Conservation (phyloP, 2,797 vertebrate genomes). For the Orestias chungarensis region DNA sequence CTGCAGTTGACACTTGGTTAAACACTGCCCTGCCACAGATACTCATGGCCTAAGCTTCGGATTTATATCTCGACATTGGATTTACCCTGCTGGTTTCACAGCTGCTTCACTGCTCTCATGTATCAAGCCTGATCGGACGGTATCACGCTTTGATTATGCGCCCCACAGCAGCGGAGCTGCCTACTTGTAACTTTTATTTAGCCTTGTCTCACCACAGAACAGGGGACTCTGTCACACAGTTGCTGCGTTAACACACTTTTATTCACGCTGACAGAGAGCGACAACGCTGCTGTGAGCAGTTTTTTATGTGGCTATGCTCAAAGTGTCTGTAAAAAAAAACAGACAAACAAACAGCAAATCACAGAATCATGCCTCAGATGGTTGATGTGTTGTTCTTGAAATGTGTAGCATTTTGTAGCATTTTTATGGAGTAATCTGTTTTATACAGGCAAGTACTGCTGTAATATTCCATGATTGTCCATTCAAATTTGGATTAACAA, state of each 20-base stretch:
- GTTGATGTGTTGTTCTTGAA: conserved; percentile 1
- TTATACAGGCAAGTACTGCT: neutral
- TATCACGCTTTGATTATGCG: conserved; percentile 15
- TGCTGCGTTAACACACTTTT: conserved; percentile 19
- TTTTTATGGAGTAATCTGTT: neutral
- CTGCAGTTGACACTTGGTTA: conserved; percentile 19
- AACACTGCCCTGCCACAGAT: conserved; percentile 6
- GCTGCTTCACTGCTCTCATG: conserved; percentile 7
- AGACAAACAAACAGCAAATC: conserved; percentile 14
- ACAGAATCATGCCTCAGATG: neutral
- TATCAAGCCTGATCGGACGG: conserved; percentile 5
- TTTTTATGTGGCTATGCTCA: conserved; percentile 19
- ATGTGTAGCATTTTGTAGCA: too few relatives aligned
- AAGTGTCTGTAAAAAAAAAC: conserved; percentile 9
- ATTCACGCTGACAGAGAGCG: conserved; percentile 16
- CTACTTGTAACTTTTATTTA: conserved; percentile 21
- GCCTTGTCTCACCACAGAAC: conserved; percentile 4
- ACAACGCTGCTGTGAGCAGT: conserved; percentile 7
- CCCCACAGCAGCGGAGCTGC: conserved; percentile 10
- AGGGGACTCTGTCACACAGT: conserved; percentile 7
- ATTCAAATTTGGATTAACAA: neutral
- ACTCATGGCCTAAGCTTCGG: conserved; percentile 6
- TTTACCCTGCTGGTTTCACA: conserved; percentile 5
- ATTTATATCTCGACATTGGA: conserved; percentile 10
- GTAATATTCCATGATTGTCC: neutral